Base-by-base conservation (phyloP, 2,113 vertebrate genomes). In the Stegostoma tigrinum region DNA sequence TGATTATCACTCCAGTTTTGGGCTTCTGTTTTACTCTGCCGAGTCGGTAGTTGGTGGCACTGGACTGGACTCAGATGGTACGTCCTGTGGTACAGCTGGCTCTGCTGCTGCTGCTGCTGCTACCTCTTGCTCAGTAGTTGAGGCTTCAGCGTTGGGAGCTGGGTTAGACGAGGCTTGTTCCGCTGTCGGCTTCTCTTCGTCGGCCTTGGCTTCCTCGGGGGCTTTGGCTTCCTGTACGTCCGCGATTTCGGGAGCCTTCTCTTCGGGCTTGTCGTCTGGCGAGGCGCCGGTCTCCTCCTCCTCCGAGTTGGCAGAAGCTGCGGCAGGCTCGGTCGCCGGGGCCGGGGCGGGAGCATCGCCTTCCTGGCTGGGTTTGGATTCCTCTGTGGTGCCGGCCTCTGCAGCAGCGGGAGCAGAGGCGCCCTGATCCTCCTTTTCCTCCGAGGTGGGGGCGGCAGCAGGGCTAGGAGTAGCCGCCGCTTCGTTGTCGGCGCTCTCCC, bases 21-120 rank as follows among this genome's bases (percentile, higher is more conserved):
- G 91, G 96, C 96, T 96, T 96, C 96, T 96, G 96, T 96, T 61
- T 97, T 98, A 98, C 98, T 98, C 98, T 24, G 98, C 98, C 61
- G 97, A 96, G 96, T 97, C 97, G 34, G 97, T 97, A 0, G 97
- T 97, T 0, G 98, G 97, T 90, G 97, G 98, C 96, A 98, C 98
- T 5, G 98, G 97, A 97, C 98, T 98, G 96, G 98, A 97, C 95
- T 98, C 98, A 10, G 97, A 96, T 96, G 97, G 96, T 19, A 97
- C 97, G 96, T 98, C 98, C 97, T 98, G 98, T 85, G 98, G 96
- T 21, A 97, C 97, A 8, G 98, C 96, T 10, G 97, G 96, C 97
- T 98, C 98, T 96, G 98, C 98, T 86, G 97, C 97, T 96, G 98
- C 97, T 75, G 97, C 97, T 34, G 96, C 98, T 97, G 98, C 72